A percentile compares a stretch with the other conserved stretches of the same genome.
These are phyloP conservation scores for Orius laevigatus DNA, from an alignment of 1,140 invertebrate genomes.

Conservation along the genomic window DNA sequence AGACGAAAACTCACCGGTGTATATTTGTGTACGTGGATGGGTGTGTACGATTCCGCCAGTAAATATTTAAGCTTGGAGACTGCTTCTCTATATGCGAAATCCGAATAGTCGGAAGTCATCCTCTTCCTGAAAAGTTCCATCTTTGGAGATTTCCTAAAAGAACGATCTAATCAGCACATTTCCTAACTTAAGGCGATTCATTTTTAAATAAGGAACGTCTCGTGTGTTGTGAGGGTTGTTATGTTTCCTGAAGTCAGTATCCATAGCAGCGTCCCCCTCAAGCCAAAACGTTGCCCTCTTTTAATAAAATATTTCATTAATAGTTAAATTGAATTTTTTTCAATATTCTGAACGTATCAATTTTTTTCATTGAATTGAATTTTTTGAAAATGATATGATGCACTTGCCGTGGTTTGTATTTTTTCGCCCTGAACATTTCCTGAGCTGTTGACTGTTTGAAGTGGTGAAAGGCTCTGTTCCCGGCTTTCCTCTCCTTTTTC, in stretches of 20 bases:
- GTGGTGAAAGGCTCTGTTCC: too few species aligned
- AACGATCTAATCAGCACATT: neutral
- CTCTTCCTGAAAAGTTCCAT: slow-evolving; percentile 18
- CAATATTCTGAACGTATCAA: too few species aligned
- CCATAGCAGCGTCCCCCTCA: too few species aligned
- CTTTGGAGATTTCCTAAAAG: slow-evolving; percentile 18
- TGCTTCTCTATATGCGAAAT: slow-evolving; percentile 62
- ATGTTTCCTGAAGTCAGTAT: too few species aligned
- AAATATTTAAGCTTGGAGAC: slow-evolving; percentile 58
- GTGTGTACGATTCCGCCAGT: slow-evolving; percentile 54
- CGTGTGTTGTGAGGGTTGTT: neutral
- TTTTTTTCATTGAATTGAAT: too few species aligned
- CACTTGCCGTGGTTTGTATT: slow-evolving; percentile 8
- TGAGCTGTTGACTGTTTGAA: slow-evolving; percentile 1
- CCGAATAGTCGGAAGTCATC: slow-evolving; percentile 47
- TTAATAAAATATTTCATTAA: too few species aligned
- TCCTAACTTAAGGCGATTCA: neutral
- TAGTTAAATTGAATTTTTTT: too few species aligned
- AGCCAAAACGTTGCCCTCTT: too few species aligned
- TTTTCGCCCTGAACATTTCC: slow-evolving; percentile 7
- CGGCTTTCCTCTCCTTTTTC: too few species aligned
- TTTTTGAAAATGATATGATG: too few species aligned
- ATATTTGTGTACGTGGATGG: slow-evolving; percentile 21
- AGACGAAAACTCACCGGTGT: slow-evolving; percentile 16
- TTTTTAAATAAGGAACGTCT: neutral